Evolutionary conservation across 2,797 vertebrate genomes (phyloP).

Genomic region (Acipenser ruthenus): DNA sequence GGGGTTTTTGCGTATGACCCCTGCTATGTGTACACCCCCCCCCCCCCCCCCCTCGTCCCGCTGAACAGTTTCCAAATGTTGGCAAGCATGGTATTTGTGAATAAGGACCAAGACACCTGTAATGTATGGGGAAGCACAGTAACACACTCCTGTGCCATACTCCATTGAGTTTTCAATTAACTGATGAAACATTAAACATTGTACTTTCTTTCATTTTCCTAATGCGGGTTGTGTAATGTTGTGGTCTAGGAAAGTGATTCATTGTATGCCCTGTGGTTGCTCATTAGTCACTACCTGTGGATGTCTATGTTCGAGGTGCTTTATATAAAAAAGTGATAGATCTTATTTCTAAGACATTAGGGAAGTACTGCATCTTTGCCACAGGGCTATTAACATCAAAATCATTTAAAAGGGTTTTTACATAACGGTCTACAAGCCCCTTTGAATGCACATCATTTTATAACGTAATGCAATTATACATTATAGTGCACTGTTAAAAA

Average conservation of each 20-base stretch:
- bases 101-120: too few relatives aligned
- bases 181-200: background rate
- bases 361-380: background rate
- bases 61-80: too few relatives aligned
- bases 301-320: background rate
- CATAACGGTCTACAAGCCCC: background rate
- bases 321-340: background rate
- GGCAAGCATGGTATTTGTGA: too few relatives aligned
- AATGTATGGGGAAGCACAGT: too few relatives aligned
- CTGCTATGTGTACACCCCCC: too few relatives aligned
- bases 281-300: slow-evolving; percentile 2
- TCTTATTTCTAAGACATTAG: slow-evolving; percentile 1
- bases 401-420: background rate
- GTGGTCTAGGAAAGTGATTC: background rate
- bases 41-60: too few relatives aligned
- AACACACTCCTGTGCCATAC: background rate
- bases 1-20: too few relatives aligned
- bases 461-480: background rate
- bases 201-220: background rate
- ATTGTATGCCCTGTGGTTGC: background rate
- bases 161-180: slow-evolving; percentile 3
- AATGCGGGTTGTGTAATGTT: background rate
- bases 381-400: slow-evolving; percentile 3
- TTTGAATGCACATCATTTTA: background rate
- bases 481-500: too few relatives aligned